Base-by-base conservation (phyloP, 2,113 vertebrate species). In the Addax nasomaculatus region DNA sequence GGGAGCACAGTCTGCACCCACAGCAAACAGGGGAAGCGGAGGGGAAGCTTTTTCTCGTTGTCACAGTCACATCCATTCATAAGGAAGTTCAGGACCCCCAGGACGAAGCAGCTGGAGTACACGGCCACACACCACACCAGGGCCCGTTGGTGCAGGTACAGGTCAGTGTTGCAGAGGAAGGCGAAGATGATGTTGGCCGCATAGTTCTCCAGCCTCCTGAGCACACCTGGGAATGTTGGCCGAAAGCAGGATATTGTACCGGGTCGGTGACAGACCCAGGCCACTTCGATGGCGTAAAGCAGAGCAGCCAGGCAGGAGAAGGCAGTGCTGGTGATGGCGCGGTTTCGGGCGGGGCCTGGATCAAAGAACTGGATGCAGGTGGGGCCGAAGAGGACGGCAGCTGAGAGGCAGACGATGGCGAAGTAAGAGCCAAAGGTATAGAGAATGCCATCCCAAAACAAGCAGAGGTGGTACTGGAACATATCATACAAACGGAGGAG, bases 341-440 rank as follows among this genome's bases (percentile, higher is more conserved):
- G 47, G 9, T 51, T 33, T 30, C 0, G 0, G 47, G 29, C 0
- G 5, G 29, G 45, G 78, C 47, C 78, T 33, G 29, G 78, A 51
- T 29, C 6, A 30, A 13, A 80, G 78, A 7, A 51, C 30, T n/a
- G 16, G 17, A n/a, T 33, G 5, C 21, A 51, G 78, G 78, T 33
- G 5, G 17, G 0, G 47, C 30, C 1, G 47, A 21, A 51, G 47
- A 80, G 21, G 47, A 21, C 0, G 0, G 78, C 17, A 19, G 29
- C 30, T 33, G 47, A 11, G 30, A 80, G 47, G 78, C 78, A 51
- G 78, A 51, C 0, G 1, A 12, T 1, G 0, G 47, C 17, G 0
- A 19, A 80, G 78, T 51, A 21, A 21, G 5, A 19, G 10, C 29
- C 2, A 11, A 33, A 8, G 78, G 78, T 1, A 1, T 33, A 0